Percentiles rank a stretch among this genome's conserved stretches.
Conservation (phyloP, 2,797 vertebrate genomes). For the Coranthus polyacanthus region DNA sequence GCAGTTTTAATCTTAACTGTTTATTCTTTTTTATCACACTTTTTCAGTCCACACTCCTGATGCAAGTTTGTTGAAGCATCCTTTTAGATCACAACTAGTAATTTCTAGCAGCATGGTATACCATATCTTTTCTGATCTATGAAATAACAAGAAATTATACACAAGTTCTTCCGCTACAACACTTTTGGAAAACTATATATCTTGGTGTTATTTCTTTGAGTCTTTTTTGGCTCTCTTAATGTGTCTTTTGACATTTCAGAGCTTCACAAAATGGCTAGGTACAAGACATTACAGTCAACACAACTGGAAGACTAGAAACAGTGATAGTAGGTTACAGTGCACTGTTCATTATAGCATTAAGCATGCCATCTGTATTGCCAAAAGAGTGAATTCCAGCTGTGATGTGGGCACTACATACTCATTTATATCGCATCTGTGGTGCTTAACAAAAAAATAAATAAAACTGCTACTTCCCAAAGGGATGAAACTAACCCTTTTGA, state of each 20-base stretch:
- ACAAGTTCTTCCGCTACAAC: slow-evolving; percentile 31
- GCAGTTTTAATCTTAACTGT: neutral
- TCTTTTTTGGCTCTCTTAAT: slow-evolving; percentile 23
- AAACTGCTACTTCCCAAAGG: slow-evolving; percentile 29
- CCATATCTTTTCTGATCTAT: slow-evolving; percentile 9
- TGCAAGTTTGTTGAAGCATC: neutral
- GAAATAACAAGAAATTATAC: slow-evolving; percentile 33
- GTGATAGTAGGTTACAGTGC: slow-evolving; percentile 34
- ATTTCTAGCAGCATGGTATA: neutral
- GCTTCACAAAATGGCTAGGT: too few species aligned
- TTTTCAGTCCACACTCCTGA: neutral
- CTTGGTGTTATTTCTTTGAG: too few species aligned
- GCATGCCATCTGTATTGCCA: slow-evolving; percentile 61
- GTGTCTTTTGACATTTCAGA: too few species aligned
- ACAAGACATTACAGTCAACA: slow-evolving; percentile 37
- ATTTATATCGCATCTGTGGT: slow-evolving; percentile 59
- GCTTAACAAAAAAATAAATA: slow-evolving; percentile 46
- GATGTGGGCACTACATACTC: slow-evolving; percentile 35
- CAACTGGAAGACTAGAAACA: slow-evolving; percentile 40
- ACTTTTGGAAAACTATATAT: neutral
- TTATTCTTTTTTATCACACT: neutral
- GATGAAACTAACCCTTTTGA: too few species aligned
- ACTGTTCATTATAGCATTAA: slow-evolving; percentile 59
- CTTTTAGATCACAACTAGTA: neutral
- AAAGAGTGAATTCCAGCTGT: slow-evolving; percentile 52